Conservation (phyloP, 2,113 vertebrate species). For the Notothenia coriiceps region DNA sequence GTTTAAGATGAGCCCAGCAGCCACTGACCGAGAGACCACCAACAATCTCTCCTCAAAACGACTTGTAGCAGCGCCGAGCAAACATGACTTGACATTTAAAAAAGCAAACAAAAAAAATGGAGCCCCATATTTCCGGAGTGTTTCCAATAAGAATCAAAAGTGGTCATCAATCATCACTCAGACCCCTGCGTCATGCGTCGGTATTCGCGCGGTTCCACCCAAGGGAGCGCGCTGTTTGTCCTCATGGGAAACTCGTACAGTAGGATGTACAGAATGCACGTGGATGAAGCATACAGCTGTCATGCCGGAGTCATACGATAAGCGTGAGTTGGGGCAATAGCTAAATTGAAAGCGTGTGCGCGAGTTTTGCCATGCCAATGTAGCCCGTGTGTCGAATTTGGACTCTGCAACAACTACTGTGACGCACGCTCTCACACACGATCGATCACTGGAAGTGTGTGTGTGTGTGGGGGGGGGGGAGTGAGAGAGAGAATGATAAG, state of each 20-base stretch:
- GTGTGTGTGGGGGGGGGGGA: too few relatives aligned
- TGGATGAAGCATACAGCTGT: neutral
- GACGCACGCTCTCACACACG: constrained; percentile 44
- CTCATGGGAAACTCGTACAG: constrained; percentile 47
- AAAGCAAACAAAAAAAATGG: neutral
- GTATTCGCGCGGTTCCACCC: constrained; percentile 65
- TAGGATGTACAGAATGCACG: neutral
- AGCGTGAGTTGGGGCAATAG: neutral
- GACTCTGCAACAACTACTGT: constrained; percentile 26
- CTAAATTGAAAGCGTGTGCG: constrained; percentile 13
- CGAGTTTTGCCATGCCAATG: constrained; percentile 8
- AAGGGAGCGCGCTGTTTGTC: constrained; percentile 45
- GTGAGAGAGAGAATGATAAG: constrained; percentile 13
- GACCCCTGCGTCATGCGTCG: constrained; percentile 73
- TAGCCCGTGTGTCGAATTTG: constrained; percentile 1
- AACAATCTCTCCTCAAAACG: constrained; percentile 5
- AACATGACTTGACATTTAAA: neutral
- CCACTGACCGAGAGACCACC: constrained; percentile 11
- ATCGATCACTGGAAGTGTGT: constrained; percentile 23
- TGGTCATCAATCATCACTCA: constrained; percentile 50
- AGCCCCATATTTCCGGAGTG: neutral
- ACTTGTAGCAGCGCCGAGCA: neutral
- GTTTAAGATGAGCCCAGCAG: constrained; percentile 3
- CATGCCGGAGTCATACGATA: neutral
- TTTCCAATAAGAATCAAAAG: neutral